Conservation (phyloP, 2,113 vertebrate genomes). For the Neodontobutis hainanensis region DNA sequence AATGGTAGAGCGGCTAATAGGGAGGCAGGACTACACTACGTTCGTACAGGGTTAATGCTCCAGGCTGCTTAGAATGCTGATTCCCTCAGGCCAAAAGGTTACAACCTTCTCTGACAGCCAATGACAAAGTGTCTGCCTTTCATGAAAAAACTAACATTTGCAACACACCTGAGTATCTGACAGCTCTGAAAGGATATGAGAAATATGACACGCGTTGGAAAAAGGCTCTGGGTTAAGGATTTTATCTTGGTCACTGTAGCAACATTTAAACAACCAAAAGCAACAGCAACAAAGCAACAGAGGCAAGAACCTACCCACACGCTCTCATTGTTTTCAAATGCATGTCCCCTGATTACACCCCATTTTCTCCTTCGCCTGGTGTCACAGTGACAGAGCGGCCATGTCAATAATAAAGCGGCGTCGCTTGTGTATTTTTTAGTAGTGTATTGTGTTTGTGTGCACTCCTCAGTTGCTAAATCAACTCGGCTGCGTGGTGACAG, state of each 20-base stretch:
- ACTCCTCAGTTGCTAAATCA: conserved; percentile 44
- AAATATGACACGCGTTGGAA: conserved; percentile 12
- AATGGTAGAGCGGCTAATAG: conserved; percentile 40
- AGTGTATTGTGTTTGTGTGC: conserved; percentile 30
- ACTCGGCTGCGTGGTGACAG: conserved; percentile 22
- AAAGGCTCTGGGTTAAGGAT: not conserved
- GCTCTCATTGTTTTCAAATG: not conserved
- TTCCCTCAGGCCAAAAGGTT: conserved; percentile 26
- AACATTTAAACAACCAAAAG: not conserved
- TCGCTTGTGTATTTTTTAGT: conserved; percentile 45
- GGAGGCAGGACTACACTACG: conserved; percentile 15
- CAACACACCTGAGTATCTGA: conserved; percentile 23
- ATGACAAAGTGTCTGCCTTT: conserved; percentile 13
- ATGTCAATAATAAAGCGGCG: conserved; percentile 21
- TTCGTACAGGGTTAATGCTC: conserved; percentile 40
- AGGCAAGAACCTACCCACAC: not conserved
- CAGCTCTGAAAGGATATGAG: conserved; percentile 16
- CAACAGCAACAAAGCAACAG: not conserved
- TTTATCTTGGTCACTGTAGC: conserved; percentile 5
- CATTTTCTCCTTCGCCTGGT: conserved; percentile 45
- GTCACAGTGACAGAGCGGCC: conserved; percentile 41
- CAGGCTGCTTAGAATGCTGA: conserved; percentile 20
- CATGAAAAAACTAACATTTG: conserved; percentile 15
- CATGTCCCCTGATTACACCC: not conserved
- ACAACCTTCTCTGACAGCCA: conserved; percentile 5